A percentile compares a stretch with the other conserved stretches of the same genome.
Evolutionary conservation across 1,140 invertebrate genomes (phyloP).

Genomic region (Monomorium pharaonis): DNA sequence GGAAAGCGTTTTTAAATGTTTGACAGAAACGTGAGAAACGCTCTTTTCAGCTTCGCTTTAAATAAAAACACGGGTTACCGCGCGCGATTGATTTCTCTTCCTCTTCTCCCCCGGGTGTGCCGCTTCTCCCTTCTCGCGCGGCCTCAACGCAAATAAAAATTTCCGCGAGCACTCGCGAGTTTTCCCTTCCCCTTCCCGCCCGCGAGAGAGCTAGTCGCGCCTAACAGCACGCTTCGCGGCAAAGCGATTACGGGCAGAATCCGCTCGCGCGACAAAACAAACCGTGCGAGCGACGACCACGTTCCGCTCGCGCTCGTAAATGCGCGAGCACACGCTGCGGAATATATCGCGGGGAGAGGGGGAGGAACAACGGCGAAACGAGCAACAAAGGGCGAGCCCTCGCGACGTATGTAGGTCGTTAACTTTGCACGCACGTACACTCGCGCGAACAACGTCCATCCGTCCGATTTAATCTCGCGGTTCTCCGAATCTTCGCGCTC

Average conservation of each 20-base stretch:
- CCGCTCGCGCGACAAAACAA: not conserved
- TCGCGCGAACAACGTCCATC: constrained; percentile 59
- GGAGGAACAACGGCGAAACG: no score
- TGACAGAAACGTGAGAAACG: not conserved
- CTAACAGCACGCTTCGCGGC: constrained; percentile 3
- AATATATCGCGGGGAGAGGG: no score
- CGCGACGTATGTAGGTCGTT: no score
- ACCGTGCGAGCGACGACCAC: no score
- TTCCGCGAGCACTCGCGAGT: not conserved
- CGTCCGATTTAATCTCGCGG: constrained; percentile 66
- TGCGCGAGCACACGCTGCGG: not conserved
- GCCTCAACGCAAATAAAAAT: not conserved
- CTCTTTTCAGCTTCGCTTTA: not conserved
- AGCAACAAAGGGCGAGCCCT: no score
- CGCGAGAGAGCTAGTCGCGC: not conserved
- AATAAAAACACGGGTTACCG: constrained; percentile 1
- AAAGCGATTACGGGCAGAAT: not conserved
- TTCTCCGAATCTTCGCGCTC: not conserved
- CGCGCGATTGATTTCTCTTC: not conserved
- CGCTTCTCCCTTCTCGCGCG: not conserved
- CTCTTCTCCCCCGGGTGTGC: not conserved
- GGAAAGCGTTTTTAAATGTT: not conserved
- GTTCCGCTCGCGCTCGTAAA: not conserved
- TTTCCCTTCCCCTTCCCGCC: not conserved
- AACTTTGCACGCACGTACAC: no score